These are phyloP conservation scores for Atherix ibis DNA, from an alignment of 2,888 invertebrate genomes.

Conservation along the genomic window DNA sequence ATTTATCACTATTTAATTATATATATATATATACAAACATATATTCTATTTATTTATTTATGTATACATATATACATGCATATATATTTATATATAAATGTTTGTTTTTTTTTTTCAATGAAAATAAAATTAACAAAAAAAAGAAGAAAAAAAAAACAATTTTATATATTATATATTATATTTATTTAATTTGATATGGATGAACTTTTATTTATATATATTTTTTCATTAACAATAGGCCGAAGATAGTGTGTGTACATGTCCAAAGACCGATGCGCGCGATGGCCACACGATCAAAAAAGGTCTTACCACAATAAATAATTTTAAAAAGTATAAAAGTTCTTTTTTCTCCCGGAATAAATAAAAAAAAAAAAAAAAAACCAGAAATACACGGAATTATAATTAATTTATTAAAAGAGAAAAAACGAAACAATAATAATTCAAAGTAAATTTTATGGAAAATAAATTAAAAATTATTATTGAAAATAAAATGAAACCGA, in stretches of 20 bases:
- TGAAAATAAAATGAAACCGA: too few relatives aligned
- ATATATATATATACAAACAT: neutral
- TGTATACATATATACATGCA: neutral
- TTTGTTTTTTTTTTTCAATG: too few relatives aligned
- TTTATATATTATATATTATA: neutral
- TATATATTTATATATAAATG: slow-evolving; percentile 1
- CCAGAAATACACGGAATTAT: slow-evolving; percentile 13
- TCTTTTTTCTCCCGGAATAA: slow-evolving; percentile 15
- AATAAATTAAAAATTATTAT: too few relatives aligned
- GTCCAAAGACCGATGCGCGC: slow-evolving; percentile 35
- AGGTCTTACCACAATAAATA: too few relatives aligned
- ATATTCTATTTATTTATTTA: neutral
- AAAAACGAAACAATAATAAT: slow-evolving; percentile 10
- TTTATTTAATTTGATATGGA: neutral
- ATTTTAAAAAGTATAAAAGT: slow-evolving; percentile 15
- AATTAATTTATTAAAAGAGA: slow-evolving; percentile 11
- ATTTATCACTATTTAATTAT: too few relatives aligned
- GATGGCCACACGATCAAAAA: slow-evolving; percentile 32
- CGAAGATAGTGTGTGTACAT: slow-evolving; percentile 32
- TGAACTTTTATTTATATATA: slow-evolving; percentile 25
- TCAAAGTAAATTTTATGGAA: too few relatives aligned
- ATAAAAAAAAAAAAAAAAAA: slow-evolving; percentile 17
- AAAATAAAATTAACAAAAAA: too few relatives aligned
- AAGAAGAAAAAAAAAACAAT: neutral
- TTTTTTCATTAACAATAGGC: slow-evolving; percentile 35